Conservation (phyloP, 37 sponge, comb jelly and placozoan genomes). For the Beroe ovata region DNA sequence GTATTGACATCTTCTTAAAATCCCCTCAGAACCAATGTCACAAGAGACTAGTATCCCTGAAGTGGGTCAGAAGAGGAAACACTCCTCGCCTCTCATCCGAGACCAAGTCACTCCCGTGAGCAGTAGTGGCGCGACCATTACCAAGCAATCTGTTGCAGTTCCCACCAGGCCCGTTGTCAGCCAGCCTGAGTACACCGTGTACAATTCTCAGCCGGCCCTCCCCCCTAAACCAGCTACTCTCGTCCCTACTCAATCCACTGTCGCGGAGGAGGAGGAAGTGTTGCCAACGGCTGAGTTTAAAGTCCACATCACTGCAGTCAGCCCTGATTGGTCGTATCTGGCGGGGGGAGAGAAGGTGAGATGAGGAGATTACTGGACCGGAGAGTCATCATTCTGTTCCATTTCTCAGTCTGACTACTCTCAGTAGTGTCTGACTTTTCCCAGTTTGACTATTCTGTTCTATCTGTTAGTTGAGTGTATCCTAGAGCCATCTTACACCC, state of each 20-base stretch:
- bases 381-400: too few relatives aligned
- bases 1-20: too few relatives aligned
- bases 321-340: conserved; percentile 37
- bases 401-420: too few relatives aligned
- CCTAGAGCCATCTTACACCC: too few relatives aligned
- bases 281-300: conserved; percentile 1
- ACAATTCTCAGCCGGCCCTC: not conserved
- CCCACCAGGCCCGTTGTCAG: not conserved
- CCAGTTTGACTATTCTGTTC: too few relatives aligned
- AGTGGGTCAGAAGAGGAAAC: conserved; percentile 29
- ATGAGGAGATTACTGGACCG: too few relatives aligned
- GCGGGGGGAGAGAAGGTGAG: conserved; percentile 50
- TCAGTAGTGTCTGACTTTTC: too few relatives aligned
- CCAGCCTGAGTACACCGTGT: not conserved
- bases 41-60: not conserved
- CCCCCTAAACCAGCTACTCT: not conserved
- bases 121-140: not conserved
- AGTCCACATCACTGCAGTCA: not conserved
- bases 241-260: not conserved
- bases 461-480: too few relatives aligned
- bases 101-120: not conserved
- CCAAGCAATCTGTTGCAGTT: not conserved
- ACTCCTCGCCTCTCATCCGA: not conserved
- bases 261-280: not conserved
- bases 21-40: not conserved